Evolutionary conservation across 1,140 invertebrate genomes (phyloP).

Genomic region (Schlechtendalia chinensis): DNA sequence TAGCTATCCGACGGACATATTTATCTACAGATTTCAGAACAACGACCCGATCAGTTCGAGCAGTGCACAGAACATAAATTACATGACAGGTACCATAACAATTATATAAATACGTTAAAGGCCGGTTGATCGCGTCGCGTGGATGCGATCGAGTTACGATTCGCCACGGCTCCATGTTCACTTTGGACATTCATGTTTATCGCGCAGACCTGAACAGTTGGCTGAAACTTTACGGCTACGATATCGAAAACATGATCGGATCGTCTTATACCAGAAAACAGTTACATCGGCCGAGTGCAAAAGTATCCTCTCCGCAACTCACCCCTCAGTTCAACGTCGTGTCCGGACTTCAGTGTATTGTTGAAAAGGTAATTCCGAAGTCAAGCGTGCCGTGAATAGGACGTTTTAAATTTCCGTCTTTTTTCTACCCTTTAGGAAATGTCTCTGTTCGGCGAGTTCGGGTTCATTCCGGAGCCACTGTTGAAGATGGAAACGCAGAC

Average conservation of each 20-base stretch:
- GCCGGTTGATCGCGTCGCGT: background rate
- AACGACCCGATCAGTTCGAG: conserved; percentile 88
- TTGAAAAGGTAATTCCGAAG: conserved; percentile 65
- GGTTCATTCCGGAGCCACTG: conserved; percentile 77
- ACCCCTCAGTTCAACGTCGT: conserved; percentile 83
- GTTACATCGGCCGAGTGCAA: conserved; percentile 74
- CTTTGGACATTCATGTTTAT: background rate
- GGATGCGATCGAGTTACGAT: too few relatives aligned
- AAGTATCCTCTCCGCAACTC: conserved; percentile 72
- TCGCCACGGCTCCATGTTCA: background rate
- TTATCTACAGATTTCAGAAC: conserved; percentile 86
- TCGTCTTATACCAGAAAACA: conserved; percentile 72
- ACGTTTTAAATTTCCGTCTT: background rate
- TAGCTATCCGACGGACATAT: conserved; percentile 81
- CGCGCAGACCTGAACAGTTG: conserved; percentile 73
- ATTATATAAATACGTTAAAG: background rate
- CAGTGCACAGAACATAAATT: conserved; percentile 64
- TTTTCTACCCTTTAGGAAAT: conserved; percentile 62
- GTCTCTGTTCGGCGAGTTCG: conserved; percentile 75
- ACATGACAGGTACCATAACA: conserved; percentile 70
- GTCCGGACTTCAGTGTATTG: conserved; percentile 82
- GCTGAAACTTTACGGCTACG: conserved; percentile 84
- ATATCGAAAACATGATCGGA: conserved; percentile 80
- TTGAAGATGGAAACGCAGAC: conserved; percentile 80
- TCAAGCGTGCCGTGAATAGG: background rate